Conservation (phyloP, 2,797 vertebrate genomes). For the Synaphobranchus kaupii region DNA sequence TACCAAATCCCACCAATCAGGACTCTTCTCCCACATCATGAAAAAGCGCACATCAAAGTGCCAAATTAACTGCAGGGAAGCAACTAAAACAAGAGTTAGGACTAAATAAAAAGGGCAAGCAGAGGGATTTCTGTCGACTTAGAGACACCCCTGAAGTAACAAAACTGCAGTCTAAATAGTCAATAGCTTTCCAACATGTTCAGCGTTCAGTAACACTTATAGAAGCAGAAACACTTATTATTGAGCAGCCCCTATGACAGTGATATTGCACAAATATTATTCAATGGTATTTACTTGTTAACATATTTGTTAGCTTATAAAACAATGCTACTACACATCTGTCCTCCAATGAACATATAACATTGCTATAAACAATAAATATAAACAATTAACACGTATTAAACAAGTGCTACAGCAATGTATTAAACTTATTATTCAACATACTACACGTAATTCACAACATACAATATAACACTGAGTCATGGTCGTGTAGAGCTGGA, state of each 20-base stretch:
- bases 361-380: too few relatives aligned
- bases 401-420: neutral
- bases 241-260: neutral
- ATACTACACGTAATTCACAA: neutral
- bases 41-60: slow-evolving; percentile 9
- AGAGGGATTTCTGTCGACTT: neutral
- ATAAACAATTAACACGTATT: too few relatives aligned
- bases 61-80: neutral
- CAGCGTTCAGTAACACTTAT: neutral
- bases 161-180: neutral
- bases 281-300: neutral
- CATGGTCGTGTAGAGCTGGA: neutral
- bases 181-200: neutral
- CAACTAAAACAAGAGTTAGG: neutral
- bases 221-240: too few relatives aligned
- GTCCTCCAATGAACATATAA: neutral
- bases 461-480: neutral
- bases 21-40: neutral
- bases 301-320: neutral
- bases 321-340: neutral
- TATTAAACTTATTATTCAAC: neutral
- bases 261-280: neutral
- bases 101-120: neutral
- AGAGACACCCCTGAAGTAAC: neutral
- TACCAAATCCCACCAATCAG: neutral